Evolutionary conservation across 2,797 vertebrate species (phyloP).

Genomic region (Premnoplex brunnescens): DNA sequence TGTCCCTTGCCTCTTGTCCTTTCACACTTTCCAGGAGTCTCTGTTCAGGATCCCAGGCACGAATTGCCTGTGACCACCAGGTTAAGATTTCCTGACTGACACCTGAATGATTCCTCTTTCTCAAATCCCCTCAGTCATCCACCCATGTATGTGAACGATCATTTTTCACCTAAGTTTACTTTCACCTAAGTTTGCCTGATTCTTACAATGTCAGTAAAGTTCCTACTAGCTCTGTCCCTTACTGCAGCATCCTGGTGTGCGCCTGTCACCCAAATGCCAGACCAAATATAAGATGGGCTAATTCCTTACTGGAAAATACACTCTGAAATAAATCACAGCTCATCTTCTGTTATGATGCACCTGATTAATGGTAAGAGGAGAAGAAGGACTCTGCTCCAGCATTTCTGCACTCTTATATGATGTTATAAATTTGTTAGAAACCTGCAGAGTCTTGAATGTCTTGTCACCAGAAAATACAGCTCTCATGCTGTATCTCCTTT

Average conservation of each 20-base stretch:
- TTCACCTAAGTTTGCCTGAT: not conserved
- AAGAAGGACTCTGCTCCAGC: not conserved
- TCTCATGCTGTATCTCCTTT: not conserved
- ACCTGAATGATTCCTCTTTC: not conserved
- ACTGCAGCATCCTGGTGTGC: not conserved
- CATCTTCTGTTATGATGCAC: not conserved
- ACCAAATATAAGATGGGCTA: not conserved
- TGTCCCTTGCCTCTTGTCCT: not conserved
- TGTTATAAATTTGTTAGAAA: not conserved
- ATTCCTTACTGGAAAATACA: not conserved
- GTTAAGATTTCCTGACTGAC: accelerated
- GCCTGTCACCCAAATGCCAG: not conserved
- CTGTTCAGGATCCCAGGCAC: not conserved
- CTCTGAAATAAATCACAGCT: not conserved
- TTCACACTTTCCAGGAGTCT: not conserved
- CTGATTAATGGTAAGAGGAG: not conserved
- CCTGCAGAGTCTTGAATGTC: not conserved
- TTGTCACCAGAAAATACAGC: not conserved
- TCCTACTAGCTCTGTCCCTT: not conserved
- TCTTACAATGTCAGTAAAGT: not conserved
- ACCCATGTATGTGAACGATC: not conserved
- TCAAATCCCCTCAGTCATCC: not conserved
- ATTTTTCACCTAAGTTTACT: not conserved
- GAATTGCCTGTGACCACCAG: not conserved
- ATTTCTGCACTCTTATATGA: not conserved